A percentile compares a stretch with the other conserved stretches of the same genome.
Evolutionary conservation across 2,888 invertebrate genomes (phyloP).

Genomic region (Eueremaeus valkanovi): DNA sequence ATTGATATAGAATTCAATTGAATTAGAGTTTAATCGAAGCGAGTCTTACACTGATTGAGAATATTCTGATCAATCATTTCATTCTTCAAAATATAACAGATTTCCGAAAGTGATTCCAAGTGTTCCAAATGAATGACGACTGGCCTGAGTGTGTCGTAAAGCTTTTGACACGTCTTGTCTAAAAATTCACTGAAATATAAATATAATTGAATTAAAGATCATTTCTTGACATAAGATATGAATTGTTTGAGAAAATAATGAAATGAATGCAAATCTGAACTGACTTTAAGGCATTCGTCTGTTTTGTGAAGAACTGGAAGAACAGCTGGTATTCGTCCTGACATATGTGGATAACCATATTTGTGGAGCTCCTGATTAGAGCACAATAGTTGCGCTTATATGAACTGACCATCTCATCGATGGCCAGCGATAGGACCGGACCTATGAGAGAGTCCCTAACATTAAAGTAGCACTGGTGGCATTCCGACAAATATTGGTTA

Average conservation of each 20-base stretch:
- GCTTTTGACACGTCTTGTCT: constrained; percentile 73
- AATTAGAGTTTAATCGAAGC: background rate
- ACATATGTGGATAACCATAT: constrained; percentile 85
- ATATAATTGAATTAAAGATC: background rate
- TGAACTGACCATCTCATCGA: constrained; percentile 62
- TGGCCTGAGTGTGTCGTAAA: constrained; percentile 89
- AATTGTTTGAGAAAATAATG: background rate
- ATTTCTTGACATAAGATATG: background rate
- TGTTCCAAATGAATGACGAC: constrained; percentile 94
- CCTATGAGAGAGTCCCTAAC: constrained; percentile 67
- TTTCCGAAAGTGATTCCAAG: constrained; percentile 91
- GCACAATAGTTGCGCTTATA: constrained; percentile 66
- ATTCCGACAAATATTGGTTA: constrained; percentile 67
- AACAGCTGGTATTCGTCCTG: constrained; percentile 90
- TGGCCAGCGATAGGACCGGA: constrained; percentile 66
- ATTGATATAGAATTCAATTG: background rate
- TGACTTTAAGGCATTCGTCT: constrained; percentile 64
- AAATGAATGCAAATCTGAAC: constrained; percentile 46
- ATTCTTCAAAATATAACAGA: constrained; percentile 80
- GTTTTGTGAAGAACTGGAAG: constrained; percentile 76
- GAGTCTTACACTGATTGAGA: constrained; percentile 49
- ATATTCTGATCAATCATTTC: constrained; percentile 88
- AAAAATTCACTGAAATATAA: constrained; percentile 62
- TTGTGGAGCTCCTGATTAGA: constrained; percentile 72
- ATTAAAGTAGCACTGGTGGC: constrained; percentile 75